Percentiles rank a stretch among this genome's conserved stretches.
phyloP scores from a whole-genome alignment of 2,113 vertebrate species.

The Bubo scandiacus region DNA sequence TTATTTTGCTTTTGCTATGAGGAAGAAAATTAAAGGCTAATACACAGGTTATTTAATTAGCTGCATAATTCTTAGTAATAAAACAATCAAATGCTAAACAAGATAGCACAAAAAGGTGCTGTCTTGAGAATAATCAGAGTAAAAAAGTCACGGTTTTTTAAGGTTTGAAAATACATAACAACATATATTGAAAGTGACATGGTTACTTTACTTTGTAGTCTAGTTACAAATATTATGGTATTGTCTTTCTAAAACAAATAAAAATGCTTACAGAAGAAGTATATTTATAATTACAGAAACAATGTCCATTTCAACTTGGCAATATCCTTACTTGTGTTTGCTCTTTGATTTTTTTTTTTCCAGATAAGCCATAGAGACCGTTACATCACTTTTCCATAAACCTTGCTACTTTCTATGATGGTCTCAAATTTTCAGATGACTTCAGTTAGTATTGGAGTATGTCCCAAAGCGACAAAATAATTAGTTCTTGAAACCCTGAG shows the following conservation, averaged over 20 bases:
- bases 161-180: not conserved
- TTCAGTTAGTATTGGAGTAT: not conserved
- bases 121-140: not conserved
- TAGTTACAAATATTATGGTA: not conserved
- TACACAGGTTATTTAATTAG: constrained; percentile 7
- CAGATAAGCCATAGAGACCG: not conserved
- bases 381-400: not conserved
- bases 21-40: not conserved
- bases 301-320: not conserved
- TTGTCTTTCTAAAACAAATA: not conserved
- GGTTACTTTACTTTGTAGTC: not conserved
- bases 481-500: not conserved
- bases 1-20: not conserved
- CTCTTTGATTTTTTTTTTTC: not conserved
- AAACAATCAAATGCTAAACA: not conserved
- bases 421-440: not conserved
- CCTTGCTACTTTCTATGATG: accelerated
- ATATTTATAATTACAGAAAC: not conserved
- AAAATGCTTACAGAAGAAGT: not conserved
- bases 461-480: not conserved
- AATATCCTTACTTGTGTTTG: not conserved
- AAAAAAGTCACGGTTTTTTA: not conserved
- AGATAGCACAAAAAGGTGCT: not conserved
- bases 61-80: not conserved
- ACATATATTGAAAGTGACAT: not conserved